A percentile compares a stretch with the other conserved stretches of the same genome.
Conservation (phyloP, 2,888 invertebrate genomes). For the Pemphredon lugubris region DNA sequence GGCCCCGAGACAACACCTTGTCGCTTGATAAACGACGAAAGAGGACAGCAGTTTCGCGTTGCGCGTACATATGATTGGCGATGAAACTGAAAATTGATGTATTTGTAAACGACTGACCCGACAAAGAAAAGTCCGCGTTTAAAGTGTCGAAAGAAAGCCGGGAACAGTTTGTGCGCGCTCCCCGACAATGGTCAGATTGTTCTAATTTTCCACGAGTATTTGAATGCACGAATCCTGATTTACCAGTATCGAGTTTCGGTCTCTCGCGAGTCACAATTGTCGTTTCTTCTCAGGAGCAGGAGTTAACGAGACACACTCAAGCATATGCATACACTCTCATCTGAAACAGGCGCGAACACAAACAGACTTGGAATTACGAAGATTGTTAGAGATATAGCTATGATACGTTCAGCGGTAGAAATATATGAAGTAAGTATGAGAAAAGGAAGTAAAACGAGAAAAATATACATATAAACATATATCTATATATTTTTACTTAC, state of each 20-base stretch:
- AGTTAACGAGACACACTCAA: not conserved
- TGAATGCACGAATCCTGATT: no score
- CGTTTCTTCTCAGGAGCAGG: slow-evolving; percentile 18
- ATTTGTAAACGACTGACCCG: no score
- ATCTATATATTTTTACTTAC: slow-evolving; percentile 77
- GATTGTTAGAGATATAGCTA: not conserved
- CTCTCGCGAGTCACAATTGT: slow-evolving; percentile 32
- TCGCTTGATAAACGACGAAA: no score
- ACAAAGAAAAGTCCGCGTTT: no score
- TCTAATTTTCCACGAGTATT: no score
- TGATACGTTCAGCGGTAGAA: slow-evolving; percentile 26
- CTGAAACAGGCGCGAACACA: not conserved
- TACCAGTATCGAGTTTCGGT: slow-evolving; percentile 13
- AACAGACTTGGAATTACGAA: not conserved
- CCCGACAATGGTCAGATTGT: no score
- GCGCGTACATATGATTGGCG: no score
- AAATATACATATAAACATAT: slow-evolving; percentile 67
- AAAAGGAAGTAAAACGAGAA: slow-evolving; percentile 41
- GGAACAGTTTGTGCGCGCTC: no score
- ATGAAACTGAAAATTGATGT: no score
- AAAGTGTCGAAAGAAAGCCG: no score
- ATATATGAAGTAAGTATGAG: slow-evolving; percentile 30
- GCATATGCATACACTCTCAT: not conserved
- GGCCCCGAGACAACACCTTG: no score
- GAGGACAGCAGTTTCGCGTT: no score